Conservation (phyloP, 2,888 invertebrate genomes). For the Ashinkailepas kermadecensis region DNA sequence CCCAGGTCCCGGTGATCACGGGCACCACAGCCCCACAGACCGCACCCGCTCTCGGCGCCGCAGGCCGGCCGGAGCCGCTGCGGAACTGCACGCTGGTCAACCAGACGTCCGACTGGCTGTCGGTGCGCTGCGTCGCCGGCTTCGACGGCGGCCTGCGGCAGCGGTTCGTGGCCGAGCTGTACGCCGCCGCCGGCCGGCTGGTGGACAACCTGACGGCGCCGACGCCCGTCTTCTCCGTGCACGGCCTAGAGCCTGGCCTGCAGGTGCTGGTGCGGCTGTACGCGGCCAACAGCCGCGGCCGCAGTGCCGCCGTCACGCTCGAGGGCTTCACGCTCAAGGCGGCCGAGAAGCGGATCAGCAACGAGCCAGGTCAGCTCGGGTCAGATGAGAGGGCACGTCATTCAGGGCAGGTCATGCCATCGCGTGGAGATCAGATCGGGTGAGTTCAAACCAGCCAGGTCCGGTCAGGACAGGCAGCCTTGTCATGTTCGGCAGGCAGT, state of each 20-base stretch:
- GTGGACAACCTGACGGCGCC: not conserved
- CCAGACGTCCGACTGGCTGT: slow-evolving; percentile 25
- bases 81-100: slow-evolving; percentile 23
- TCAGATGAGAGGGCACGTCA: no score
- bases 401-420: no score
- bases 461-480: no score
- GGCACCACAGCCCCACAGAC: no score
- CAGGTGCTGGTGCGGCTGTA: not conserved
- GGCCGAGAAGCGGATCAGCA: not conserved
- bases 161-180: slow-evolving; percentile 26
- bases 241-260: not conserved
- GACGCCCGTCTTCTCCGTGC: not conserved
- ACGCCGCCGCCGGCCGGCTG: not conserved
- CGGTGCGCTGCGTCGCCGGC: slow-evolving; percentile 24
- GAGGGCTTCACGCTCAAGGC: not conserved
- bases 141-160: slow-evolving; percentile 27
- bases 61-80: slow-evolving; percentile 26
- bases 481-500: no score
- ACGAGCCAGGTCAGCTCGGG: no score
- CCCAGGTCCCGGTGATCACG: no score
- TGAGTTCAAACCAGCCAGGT: no score
- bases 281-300: not conserved
- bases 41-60: not conserved
- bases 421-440: no score
- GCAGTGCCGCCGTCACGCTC: not conserved